These are phyloP conservation scores for Mus minutoides DNA, from an alignment of 2,797 vertebrate genomes.

Conservation along the genomic window DNA sequence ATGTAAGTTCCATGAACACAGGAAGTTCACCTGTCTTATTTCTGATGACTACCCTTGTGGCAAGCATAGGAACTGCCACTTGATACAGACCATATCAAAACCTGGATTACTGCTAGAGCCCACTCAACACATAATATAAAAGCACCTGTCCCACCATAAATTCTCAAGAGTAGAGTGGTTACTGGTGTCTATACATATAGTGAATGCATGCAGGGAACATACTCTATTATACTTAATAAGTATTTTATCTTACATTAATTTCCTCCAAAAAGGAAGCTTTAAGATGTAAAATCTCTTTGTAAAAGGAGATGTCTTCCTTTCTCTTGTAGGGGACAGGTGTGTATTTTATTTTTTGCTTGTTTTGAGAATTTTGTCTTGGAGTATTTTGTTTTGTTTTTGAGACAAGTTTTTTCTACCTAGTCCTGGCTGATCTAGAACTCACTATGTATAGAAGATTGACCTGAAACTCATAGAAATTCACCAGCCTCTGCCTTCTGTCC, in stretches of 20 bases:
- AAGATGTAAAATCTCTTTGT: not conserved
- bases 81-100: not conserved
- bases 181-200: not conserved
- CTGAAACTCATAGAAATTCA: not conserved
- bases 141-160: not conserved
- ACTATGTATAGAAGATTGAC: not conserved
- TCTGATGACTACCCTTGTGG: not conserved
- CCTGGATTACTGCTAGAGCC: not conserved
- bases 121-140: not conserved
- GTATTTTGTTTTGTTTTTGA: not conserved
- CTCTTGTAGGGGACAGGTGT: not conserved
- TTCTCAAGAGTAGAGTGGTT: not conserved
- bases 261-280: not conserved
- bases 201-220: not conserved
- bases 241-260: not conserved
- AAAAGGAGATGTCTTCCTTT: not conserved
- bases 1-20: not conserved
- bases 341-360: not conserved
- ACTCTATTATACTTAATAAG: not conserved
- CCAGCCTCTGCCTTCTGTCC: not conserved
- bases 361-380: not conserved
- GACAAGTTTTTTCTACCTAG: not conserved
- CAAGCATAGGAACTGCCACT: not conserved
- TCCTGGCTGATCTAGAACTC: not conserved
- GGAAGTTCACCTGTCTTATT: not conserved